Evolutionary conservation across 92 coral and sea anemone species (phyloP).

Genomic region (Galaxea fascicularis): DNA sequence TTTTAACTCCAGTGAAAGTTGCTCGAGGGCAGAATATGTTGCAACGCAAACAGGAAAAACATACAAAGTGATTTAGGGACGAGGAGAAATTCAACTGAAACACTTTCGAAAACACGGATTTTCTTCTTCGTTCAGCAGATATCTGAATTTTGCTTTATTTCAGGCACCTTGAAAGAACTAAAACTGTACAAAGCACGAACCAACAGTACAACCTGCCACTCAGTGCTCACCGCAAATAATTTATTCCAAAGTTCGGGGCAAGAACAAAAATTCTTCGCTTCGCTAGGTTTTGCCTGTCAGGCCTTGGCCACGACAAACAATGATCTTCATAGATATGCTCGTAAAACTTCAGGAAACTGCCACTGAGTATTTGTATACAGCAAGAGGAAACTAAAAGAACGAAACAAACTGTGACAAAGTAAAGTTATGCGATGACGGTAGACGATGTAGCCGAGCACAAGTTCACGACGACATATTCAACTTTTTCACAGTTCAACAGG

Average conservation of each 20-base stretch:
- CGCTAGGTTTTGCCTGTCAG: neutral
- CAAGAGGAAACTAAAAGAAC: too few relatives aligned
- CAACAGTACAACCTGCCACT: neutral
- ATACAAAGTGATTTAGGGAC: neutral
- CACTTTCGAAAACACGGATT: neutral
- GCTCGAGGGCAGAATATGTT: slow-evolving; percentile 1
- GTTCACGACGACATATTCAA: neutral
- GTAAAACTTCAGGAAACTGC: neutral
- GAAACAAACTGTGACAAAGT: neutral
- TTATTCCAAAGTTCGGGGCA: slow-evolving; percentile 21
- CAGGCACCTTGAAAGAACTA: neutral
- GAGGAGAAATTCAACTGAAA: neutral
- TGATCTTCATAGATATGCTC: neutral
- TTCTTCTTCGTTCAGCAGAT: neutral
- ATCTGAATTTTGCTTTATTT: neutral
- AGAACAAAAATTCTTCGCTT: slow-evolving; percentile 23
- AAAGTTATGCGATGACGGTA: too few relatives aligned
- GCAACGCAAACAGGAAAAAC: slow-evolving; percentile 32
- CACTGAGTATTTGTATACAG: neutral
- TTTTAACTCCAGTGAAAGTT: neutral
- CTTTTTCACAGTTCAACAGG: slow-evolving; percentile 17
- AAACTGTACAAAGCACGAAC: neutral
- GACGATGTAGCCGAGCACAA: neutral
- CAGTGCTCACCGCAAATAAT: neutral
- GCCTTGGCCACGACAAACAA: neutral